phyloP scores from a whole-genome alignment of 1,140 invertebrate species.

The Apocrypta bakeri region DNA sequence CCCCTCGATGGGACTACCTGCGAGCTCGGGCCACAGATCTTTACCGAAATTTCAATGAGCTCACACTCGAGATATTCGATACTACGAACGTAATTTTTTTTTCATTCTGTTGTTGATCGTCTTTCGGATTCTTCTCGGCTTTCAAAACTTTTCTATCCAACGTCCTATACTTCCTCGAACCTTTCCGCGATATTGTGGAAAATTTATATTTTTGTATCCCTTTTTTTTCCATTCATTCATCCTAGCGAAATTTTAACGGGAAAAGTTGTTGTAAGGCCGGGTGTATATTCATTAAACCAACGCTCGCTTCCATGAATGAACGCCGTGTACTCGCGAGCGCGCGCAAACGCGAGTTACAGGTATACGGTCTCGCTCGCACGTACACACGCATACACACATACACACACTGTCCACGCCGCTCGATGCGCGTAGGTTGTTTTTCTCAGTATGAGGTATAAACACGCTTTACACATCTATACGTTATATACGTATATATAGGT shows the following conservation, averaged over 20 bases:
- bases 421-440: constrained; percentile 18
- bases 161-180: neutral
- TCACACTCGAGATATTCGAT: constrained; percentile 15
- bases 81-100: neutral
- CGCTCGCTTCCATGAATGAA: neutral
- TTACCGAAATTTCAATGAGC: constrained; percentile 22
- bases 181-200: neutral
- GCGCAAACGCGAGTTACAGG: neutral
- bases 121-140: neutral
- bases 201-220: neutral
- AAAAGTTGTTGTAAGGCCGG: no score
- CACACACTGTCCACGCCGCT: neutral
- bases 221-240: no score
- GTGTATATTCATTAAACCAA: neutral
- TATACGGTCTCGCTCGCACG: neutral
- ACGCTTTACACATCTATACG: neutral
- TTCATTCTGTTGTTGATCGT: neutral
- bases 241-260: no score
- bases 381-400: neutral
- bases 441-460: neutral
- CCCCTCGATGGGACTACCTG: constrained; percentile 5
- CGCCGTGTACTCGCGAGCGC: no score
- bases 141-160: neutral
- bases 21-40: neutral
- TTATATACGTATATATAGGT: neutral